These are phyloP conservation scores for Hemitrygon akajei DNA, from an alignment of 2,797 vertebrate species.

Conservation along the genomic window DNA sequence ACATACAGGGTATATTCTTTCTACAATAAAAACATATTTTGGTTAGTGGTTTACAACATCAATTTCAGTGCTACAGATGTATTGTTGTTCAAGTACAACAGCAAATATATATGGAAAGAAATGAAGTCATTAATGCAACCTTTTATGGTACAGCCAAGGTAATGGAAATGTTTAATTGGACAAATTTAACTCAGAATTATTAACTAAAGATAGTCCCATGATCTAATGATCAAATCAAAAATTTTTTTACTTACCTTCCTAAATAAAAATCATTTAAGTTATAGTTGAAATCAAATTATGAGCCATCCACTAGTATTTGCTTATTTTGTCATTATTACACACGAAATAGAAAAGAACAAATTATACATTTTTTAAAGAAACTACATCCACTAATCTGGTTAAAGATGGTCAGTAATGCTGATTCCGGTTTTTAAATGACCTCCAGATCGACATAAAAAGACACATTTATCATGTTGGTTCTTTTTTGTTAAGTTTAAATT, in stretches of 20 bases:
- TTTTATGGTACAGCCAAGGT: neutral
- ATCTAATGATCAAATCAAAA: neutral
- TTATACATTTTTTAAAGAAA: neutral
- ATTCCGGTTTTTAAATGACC: neutral
- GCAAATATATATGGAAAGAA: neutral
- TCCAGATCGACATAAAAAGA: neutral
- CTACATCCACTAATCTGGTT: neutral
- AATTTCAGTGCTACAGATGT: neutral
- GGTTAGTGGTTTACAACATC: neutral
- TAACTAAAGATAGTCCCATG: neutral
- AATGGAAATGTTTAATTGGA: neutral
- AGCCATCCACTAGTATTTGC: neutral
- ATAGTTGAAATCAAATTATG: too few species aligned
- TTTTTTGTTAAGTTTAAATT: neutral
- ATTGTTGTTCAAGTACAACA: neutral
- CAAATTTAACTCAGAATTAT: neutral
- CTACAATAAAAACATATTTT: conserved; percentile 1
- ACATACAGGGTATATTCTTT: too few species aligned
- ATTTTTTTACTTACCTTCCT: neutral
- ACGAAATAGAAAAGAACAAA: neutral
- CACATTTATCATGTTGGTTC: neutral
- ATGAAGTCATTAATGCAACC: neutral
- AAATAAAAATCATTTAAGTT: neutral
- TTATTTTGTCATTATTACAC: neutral
- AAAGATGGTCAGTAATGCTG: neutral